Evolutionary conservation across 2,888 invertebrate genomes (phyloP).

Genomic region (Mythimna vitellina): DNA sequence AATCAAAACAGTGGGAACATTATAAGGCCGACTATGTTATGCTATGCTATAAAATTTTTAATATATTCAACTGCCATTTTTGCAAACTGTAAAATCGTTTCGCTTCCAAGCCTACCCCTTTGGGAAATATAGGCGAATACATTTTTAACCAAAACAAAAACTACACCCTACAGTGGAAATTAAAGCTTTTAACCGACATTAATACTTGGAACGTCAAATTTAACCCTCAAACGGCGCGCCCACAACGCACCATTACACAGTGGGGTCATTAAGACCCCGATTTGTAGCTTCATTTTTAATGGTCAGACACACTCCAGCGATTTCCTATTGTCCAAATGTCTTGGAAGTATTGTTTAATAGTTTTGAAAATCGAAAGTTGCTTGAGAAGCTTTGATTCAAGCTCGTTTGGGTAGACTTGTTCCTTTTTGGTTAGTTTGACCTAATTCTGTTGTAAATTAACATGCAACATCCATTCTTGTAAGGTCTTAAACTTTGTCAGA

Average conservation of each 20-base stretch:
- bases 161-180: constrained; percentile 45
- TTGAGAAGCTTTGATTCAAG: constrained; percentile 6
- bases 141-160: constrained; percentile 38
- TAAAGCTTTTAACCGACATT: constrained; percentile 55
- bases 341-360: constrained; percentile 49
- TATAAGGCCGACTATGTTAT: too few species aligned
- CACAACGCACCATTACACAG: constrained; percentile 70
- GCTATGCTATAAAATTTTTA: not conserved
- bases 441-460: not conserved
- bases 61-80: constrained; percentile 24
- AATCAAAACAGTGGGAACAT: too few species aligned
- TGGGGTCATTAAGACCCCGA: constrained; percentile 73
- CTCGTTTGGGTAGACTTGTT: not conserved
- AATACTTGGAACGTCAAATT: constrained; percentile 50
- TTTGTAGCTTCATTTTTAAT: constrained; percentile 78
- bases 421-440: constrained; percentile 9
- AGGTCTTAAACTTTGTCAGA: not conserved
- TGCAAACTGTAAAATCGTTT: constrained; percentile 6
- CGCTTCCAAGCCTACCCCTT: not conserved
- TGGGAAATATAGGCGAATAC: constrained; percentile 37
- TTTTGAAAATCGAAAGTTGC: constrained; percentile 25
- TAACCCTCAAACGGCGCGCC: constrained; percentile 58
- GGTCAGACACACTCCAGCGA: constrained; percentile 63
- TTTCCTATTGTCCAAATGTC: constrained; percentile 55
- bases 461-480: not conserved